These are phyloP conservation scores for Carcina quercana DNA, from an alignment of 2,888 invertebrate genomes.

Conservation along the genomic window DNA sequence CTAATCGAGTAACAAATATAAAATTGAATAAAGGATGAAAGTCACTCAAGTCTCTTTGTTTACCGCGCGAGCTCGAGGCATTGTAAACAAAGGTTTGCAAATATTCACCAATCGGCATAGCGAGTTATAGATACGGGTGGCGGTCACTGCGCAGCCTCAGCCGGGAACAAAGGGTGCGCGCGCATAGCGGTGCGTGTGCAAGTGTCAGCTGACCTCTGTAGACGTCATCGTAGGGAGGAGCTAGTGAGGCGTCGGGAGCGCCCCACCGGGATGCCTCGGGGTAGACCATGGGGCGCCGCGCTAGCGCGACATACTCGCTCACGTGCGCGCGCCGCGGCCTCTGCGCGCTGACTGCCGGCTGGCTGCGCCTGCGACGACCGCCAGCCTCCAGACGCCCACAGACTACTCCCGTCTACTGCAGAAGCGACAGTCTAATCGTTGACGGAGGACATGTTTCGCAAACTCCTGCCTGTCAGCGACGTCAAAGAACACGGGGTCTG, in stretches of 20 bases:
- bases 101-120: not conserved
- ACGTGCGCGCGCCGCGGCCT: conserved; percentile 58
- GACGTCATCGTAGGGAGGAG: conserved; percentile 79
- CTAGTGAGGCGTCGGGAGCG: conserved; percentile 77
- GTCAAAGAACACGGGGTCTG: too few species aligned
- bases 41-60: not conserved
- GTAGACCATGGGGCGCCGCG: conserved; percentile 74
- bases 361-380: conserved; percentile 4
- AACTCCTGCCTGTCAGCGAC: too few species aligned
- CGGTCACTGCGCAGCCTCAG: conserved; percentile 1
- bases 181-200: conserved; percentile 30
- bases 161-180: conserved; percentile 16
- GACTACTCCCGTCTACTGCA: conserved; percentile 14
- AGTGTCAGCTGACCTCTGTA: conserved; percentile 76
- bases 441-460: not conserved
- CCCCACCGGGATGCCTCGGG: conserved; percentile 76
- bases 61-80: too few species aligned
- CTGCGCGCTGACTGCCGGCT: conserved; percentile 53
- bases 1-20: not conserved
- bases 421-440: conserved; percentile 1
- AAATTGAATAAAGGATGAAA: not conserved
- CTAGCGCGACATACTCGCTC: conserved; percentile 49
- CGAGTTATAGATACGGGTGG: conserved; percentile 7
- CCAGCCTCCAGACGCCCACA: conserved; percentile 19
- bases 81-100: conserved; percentile 1